Evolutionary conservation across 2,797 vertebrate genomes (phyloP).

Genomic region (Phalloptychus januarius): DNA sequence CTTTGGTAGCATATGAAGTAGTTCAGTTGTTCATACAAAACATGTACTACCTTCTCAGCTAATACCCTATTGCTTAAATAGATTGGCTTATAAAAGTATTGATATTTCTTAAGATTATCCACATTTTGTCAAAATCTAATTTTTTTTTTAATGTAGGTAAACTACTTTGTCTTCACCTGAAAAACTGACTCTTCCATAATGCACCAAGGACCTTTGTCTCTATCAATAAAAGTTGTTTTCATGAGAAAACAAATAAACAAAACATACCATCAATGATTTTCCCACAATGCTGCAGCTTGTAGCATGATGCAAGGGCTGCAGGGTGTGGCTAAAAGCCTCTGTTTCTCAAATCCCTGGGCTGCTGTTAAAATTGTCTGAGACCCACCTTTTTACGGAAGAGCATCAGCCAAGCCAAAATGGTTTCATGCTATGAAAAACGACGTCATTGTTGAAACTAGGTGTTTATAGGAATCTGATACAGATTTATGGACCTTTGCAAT

Average conservation of each 20-base stretch:
- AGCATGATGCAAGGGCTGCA: not conserved
- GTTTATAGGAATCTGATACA: slow-evolving; percentile 60
- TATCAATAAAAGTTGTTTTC: no score
- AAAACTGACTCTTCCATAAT: no score
- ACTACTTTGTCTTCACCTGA: no score
- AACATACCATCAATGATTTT: not conserved
- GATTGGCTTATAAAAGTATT: not conserved
- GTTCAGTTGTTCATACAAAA: not conserved
- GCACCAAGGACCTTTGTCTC: no score
- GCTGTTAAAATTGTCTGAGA: slow-evolving; percentile 18
- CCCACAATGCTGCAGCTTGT: not conserved
- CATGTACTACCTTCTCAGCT: not conserved
- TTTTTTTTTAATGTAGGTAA: no score
- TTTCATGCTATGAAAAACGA: slow-evolving; percentile 24
- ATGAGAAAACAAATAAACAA: no score
- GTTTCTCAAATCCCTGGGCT: slow-evolving; percentile 19
- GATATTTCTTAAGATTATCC: not conserved
- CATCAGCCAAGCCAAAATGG: slow-evolving; percentile 7
- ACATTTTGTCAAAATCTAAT: not conserved
- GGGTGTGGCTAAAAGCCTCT: slow-evolving; percentile 15
- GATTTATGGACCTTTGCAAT: slow-evolving; percentile 45
- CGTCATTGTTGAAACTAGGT: slow-evolving; percentile 48
- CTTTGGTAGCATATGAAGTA: not conserved
- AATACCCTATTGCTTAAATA: not conserved
- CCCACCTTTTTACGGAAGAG: slow-evolving; percentile 24